Evolutionary conservation across 2,888 invertebrate genomes (phyloP), one percentile per base, ranked within the genome.

Genomic region (Anticlea derivata): DNA sequence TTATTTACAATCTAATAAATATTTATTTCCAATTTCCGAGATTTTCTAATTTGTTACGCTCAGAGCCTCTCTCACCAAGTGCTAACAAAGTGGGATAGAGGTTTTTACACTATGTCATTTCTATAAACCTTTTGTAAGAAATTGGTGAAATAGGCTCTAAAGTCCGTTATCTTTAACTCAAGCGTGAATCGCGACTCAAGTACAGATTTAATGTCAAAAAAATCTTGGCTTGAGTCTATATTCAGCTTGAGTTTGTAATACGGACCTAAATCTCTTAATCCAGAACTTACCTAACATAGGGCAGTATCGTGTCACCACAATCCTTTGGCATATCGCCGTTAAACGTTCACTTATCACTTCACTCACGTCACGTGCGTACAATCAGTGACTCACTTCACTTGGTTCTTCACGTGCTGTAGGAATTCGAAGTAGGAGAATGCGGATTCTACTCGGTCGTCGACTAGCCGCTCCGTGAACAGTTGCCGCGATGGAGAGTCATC

Each of bases 381-480:
- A 60, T 72, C 67, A 63, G 64, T 34, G 50, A 17, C 78, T 92
- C 95, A 97, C 93, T 97, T 97, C 86, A 97, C 94, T 92, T 96
- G 96, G 70, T 93, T 93, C 86, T 97, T 96, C 69, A 98, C 92
- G 91, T 98, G 98, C 87, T 99, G 98, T 82, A 99, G 92, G 91
- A 99, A 99, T 93, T 99, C 99, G 86, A 97, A 97, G 92, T 99
- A 99, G 64, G 98, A 98, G 89, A 98, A 94, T 44, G 97, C 95
- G 49, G 96, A 96, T 81, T 99, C 99, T 58, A 96, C 94, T 72
- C 98, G 93, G 87, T 99, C 99, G 83, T 99, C 99, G 37, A 98
- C 93, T 71, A 99, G 93, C 68, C 95, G 94, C 74, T 98, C 97
- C 56, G 96, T 94, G 89, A 99, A 98, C 64, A 94, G 81, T 48